These are phyloP conservation scores for Cephus sareptanus DNA, from an alignment of 2,888 invertebrate species.

Conservation along the genomic window DNA sequence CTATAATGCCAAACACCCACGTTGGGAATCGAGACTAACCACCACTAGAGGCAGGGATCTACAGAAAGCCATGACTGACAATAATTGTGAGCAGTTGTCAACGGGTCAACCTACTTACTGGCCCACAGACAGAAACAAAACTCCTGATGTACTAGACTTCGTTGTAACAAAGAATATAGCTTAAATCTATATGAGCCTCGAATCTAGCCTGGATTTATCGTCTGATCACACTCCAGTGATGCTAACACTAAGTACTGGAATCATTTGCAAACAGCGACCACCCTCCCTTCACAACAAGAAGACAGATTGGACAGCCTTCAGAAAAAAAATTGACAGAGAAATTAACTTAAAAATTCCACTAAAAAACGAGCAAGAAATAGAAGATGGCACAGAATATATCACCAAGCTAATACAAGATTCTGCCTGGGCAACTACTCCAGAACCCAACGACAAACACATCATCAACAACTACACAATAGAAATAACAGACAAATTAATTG, in stretches of 20 bases:
- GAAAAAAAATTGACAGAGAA: conserved; percentile 20
- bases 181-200: conserved; percentile 21
- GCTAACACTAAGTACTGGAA: conserved; percentile 26
- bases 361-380: conserved; percentile 28
- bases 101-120: conserved; percentile 37
- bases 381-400: conserved; percentile 25
- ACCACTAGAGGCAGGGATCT: conserved; percentile 17
- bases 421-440: conserved; percentile 27
- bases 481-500: conserved; percentile 25
- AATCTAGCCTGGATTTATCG: conserved; percentile 32
- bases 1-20: conserved; percentile 28
- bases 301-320: conserved; percentile 28
- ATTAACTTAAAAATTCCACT: conserved; percentile 23
- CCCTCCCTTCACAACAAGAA: conserved; percentile 23
- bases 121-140: conserved; percentile 37
- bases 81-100: conserved; percentile 16
- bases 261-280: conserved; percentile 24
- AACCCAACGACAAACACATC: conserved; percentile 8
- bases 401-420: conserved; percentile 25
- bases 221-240: conserved; percentile 39
- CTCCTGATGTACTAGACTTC: conserved; percentile 41
- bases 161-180: conserved; percentile 32
- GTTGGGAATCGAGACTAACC: conserved; percentile 31
- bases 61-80: conserved; percentile 4
- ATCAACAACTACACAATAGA: conserved; percentile 18